These are phyloP conservation scores for Grapholita molesta DNA, from an alignment of 1,140 invertebrate genomes.

Conservation along the genomic window DNA sequence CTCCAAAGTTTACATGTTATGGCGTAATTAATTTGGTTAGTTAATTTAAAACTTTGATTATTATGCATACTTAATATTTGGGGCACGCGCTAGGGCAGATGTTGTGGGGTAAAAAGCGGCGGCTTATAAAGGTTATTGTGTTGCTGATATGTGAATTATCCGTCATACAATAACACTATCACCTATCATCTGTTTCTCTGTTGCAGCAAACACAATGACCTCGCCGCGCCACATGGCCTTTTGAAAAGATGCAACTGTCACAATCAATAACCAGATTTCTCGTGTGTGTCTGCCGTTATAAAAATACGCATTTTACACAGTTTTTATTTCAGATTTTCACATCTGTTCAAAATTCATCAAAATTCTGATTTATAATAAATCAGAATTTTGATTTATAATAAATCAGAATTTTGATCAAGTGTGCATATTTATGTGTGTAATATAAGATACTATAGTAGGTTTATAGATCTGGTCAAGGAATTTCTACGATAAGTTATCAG, in stretches of 20 bases:
- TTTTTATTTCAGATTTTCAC: not conserved
- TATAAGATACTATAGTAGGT: not conserved
- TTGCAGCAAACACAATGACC: conserved; percentile 23
- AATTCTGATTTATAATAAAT: not conserved
- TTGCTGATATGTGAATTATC: conserved; percentile 40
- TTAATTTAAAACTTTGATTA: conserved; percentile 3
- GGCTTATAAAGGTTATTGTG: conserved; percentile 39
- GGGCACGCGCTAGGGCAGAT: conserved; percentile 45
- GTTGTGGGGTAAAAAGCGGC: conserved; percentile 40
- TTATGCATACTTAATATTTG: conserved; percentile 21
- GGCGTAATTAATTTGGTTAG: conserved; percentile 27
- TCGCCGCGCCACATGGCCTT: conserved; percentile 13
- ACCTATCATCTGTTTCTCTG: conserved; percentile 49
- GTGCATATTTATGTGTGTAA: not conserved
- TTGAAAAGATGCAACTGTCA: conserved; percentile 17
- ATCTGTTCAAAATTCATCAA: not conserved
- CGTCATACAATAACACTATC: conserved; percentile 46
- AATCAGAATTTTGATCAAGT: too few relatives aligned
- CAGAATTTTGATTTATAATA: too few relatives aligned
- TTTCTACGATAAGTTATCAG: not conserved
- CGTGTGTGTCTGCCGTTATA: not conserved
- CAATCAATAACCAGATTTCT: conserved; percentile 6
- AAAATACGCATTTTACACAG: not conserved
- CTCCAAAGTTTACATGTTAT: conserved; percentile 35
- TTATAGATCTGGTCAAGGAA: not conserved